Base-by-base conservation (phyloP, 1,140 invertebrate species). In the Mesaphorura yosii region DNA sequence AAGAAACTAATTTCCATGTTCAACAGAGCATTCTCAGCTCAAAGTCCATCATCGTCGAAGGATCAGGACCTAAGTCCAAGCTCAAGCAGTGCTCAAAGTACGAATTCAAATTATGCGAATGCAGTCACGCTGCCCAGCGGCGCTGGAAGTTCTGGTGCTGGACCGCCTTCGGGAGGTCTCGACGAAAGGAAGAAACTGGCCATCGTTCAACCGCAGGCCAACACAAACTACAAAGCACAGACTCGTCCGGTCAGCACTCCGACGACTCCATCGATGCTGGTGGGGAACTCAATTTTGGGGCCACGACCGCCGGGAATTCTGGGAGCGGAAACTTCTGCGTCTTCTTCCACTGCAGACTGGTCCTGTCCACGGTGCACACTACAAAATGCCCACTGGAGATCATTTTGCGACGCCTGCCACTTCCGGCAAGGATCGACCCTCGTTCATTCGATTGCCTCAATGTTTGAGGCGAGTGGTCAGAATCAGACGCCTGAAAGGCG, bases 1-100 rank as follows among this genome's bases (percentile, higher is more conserved):
- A 67, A 70, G 48, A 76, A 79, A 42, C 63, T 81, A 7, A 79
- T 80, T 34, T 76, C 76, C 1, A 76, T 79, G 64, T 80, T 80
- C 62, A 79, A 80, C 54, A 28, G 47, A 52, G 12, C 12, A 3
- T 29, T 31, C 28, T 5, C 23, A 46, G 28, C 14, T 23, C 14
- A 10, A 10, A 27, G 28, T 14, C 12, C 12, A 17, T 10, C 23
- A 10, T 15, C 7, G 10, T 6, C 4, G 44, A 5, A 14, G 7
- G 14, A 46, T 20, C 31, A 34, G 31, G 10, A 34, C n/a, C 10
- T 34, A 19, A 41, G 17, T 41, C 17, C 39, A 41, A 41, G 7
- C 19, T 10, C 7, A 10, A 5, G 17, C 19, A 41, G 39, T 22
- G n/a, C 46, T 10, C 25, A 7, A 6, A 48, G 26, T 48, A 17